These are phyloP conservation scores for Cheilosia grossa DNA, from an alignment of 2,888 invertebrate species.

Conservation along the genomic window DNA sequence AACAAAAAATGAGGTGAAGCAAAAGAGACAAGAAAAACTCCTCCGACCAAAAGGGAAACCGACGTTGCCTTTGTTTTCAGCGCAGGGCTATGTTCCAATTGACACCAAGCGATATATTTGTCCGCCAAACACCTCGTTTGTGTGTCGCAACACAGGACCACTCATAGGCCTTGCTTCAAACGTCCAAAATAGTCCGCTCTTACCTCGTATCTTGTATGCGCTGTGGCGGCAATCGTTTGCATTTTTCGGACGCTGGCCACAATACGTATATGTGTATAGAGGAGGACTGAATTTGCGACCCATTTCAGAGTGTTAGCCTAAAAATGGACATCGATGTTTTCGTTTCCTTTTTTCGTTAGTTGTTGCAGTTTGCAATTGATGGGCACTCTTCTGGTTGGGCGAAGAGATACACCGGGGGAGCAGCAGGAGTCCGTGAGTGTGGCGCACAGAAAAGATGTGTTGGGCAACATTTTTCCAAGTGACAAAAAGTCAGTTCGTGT, in stretches of 20 bases:
- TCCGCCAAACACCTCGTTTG: constrained; percentile 72
- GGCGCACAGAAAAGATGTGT: constrained; percentile 38
- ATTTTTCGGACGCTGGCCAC: constrained; percentile 16
- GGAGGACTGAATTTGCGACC: constrained; percentile 63
- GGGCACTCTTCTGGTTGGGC: constrained; percentile 10
- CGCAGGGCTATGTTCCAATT: constrained; percentile 64
- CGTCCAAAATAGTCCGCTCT: constrained; percentile 13
- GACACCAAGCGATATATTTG: constrained; percentile 71
- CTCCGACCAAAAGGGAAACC: neutral
- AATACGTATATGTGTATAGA: neutral
- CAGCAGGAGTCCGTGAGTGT: constrained; percentile 4
- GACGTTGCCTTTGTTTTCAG: constrained; percentile 57
- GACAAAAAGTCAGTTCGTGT: constrained; percentile 54
- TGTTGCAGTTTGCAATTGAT: constrained; percentile 32
- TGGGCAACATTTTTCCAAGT: constrained; percentile 55
- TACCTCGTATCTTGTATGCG: neutral
- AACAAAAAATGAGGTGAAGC: neutral
- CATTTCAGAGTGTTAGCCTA: constrained; percentile 68
- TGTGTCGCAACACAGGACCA: constrained; percentile 34
- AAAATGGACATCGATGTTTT: constrained; percentile 63
- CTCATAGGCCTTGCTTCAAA: constrained; percentile 58
- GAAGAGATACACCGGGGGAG: neutral
- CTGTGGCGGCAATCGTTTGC: constrained; percentile 48
- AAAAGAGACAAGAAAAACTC: neutral
- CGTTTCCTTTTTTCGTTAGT: constrained; percentile 6